Conservation (phyloP, 2,797 vertebrate genomes). For the Acrossocheilus wenchowensis region DNA sequence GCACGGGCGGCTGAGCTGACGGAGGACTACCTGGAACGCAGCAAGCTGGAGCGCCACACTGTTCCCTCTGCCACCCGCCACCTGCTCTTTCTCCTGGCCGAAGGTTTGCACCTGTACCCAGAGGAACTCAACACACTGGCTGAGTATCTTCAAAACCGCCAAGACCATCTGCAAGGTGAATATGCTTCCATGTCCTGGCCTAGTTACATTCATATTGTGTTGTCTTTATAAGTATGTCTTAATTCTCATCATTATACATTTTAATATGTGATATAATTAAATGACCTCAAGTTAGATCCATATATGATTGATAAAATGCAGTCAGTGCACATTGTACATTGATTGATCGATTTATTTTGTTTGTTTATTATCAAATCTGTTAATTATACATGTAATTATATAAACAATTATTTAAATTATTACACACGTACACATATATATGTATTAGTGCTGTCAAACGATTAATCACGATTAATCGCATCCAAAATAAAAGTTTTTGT, state of each 20-base stretch:
- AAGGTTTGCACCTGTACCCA: constrained; percentile 75
- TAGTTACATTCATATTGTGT: neutral
- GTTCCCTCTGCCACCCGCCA: constrained; percentile 74
- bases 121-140: constrained; percentile 75
- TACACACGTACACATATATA: too few relatives aligned
- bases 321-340: neutral
- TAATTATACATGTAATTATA: too few relatives aligned
- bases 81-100: constrained; percentile 78
- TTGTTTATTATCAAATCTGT: too few relatives aligned
- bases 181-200: neutral
- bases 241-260: neutral
- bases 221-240: neutral
- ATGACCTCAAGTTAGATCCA: neutral
- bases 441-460: too few relatives aligned
- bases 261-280: neutral
- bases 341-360: neutral
- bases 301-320: neutral
- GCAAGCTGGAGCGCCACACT: constrained; percentile 71
- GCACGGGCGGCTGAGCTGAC: constrained; percentile 78
- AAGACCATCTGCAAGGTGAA: constrained; percentile 76
- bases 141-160: constrained; percentile 73
- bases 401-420: too few relatives aligned
- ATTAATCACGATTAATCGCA: too few relatives aligned
- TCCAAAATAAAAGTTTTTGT: too few relatives aligned
- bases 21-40: constrained; percentile 77